A percentile compares a stretch with the other conserved stretches of the same genome.
phyloP scores from a whole-genome alignment of 2,888 invertebrate species.

The Xestia xanthographa region DNA sequence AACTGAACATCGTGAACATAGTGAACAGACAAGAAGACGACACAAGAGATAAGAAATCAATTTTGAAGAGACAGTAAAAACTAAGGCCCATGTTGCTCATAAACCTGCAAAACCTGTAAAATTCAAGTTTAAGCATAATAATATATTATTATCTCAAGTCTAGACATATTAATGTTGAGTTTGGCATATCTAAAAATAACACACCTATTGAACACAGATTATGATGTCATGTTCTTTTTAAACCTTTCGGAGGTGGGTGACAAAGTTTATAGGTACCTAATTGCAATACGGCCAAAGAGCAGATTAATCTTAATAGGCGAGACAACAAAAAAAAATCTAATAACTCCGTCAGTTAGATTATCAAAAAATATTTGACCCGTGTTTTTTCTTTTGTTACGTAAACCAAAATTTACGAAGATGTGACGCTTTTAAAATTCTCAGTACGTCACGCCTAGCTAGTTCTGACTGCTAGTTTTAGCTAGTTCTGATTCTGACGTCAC shows the following conservation, averaged over 20 bases:
- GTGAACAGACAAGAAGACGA: constrained; percentile 16
- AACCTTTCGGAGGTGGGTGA: constrained; percentile 51
- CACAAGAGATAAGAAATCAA: neutral
- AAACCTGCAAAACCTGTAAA: constrained; percentile 12
- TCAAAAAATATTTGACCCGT: too few relatives aligned
- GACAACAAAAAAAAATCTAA: too few relatives aligned
- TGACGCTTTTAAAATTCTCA: too few relatives aligned
- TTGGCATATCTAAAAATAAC: constrained; percentile 59
- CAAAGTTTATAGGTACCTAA: constrained; percentile 47
- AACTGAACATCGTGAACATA: neutral
- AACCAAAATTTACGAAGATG: too few relatives aligned
- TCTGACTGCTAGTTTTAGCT: too few relatives aligned
- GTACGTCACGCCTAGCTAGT: too few relatives aligned
- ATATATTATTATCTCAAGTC: constrained; percentile 28
- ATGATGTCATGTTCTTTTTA: constrained; percentile 70
- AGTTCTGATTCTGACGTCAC: too few relatives aligned
- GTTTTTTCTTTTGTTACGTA: too few relatives aligned
- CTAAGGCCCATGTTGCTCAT: neutral
- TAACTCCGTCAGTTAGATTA: too few relatives aligned
- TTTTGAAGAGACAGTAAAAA: neutral
- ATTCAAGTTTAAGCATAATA: constrained; percentile 23
- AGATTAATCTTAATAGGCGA: constrained; percentile 43
- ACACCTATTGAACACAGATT: constrained; percentile 39
- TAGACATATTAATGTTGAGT: constrained; percentile 42
- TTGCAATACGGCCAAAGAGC: constrained; percentile 26